phyloP scores from a whole-genome alignment of 2,888 invertebrate species.

The Anorthoa munda region DNA sequence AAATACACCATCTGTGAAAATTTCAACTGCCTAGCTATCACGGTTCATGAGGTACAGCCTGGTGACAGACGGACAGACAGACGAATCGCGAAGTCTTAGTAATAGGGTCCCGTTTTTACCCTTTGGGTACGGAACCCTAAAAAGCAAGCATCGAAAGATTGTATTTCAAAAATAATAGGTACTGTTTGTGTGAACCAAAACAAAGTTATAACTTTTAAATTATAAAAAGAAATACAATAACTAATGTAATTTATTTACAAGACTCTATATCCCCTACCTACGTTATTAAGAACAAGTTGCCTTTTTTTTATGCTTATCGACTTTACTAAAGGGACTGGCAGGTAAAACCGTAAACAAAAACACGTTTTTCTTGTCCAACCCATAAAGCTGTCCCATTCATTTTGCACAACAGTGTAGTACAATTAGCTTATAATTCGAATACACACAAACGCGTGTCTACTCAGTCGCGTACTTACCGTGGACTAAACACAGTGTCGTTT shows the following conservation, averaged over 20 bases:
- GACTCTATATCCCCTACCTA: too few species aligned
- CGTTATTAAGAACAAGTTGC: too few species aligned
- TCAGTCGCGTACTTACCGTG: slow-evolving; percentile 35
- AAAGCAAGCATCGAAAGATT: too few species aligned
- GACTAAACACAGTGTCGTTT: background rate
- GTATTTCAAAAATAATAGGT: too few species aligned
- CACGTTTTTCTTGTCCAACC: background rate
- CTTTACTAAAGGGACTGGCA: background rate
- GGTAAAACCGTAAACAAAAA: slow-evolving; percentile 4
- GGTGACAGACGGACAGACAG: too few species aligned
- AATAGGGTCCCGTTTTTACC: too few species aligned
- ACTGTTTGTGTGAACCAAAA: too few species aligned
- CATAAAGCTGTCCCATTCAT: slow-evolving; percentile 1
- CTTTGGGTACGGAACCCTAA: too few species aligned
- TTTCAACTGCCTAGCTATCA: too few species aligned
- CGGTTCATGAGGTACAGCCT: too few species aligned
- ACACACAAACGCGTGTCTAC: background rate
- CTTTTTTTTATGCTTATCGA: background rate
- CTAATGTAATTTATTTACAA: background rate
- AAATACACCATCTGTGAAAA: too few species aligned
- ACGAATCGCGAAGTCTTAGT: too few species aligned
- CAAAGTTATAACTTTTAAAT: background rate
- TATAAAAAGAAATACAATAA: background rate
- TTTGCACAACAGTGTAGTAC: slow-evolving; percentile 37
- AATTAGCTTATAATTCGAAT: slow-evolving; percentile 43